Conservation (phyloP, 92 coral and sea anemone species). For the Desmophyllum pertusum region DNA sequence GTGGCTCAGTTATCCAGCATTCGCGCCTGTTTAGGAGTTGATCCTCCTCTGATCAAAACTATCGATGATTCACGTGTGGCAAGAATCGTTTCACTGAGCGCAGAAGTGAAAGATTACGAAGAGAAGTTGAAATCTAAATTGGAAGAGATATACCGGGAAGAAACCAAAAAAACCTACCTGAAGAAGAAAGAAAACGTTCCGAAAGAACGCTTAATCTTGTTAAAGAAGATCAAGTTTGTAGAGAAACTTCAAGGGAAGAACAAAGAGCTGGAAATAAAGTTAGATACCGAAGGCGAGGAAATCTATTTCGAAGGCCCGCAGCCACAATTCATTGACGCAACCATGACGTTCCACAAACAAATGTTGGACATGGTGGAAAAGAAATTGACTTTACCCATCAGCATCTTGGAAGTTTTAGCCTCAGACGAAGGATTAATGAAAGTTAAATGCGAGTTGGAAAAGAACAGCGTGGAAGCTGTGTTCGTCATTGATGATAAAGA, state of each 20-base stretch:
- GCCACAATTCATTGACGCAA: slow-evolving; percentile 55
- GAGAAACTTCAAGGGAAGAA: slow-evolving; percentile 40
- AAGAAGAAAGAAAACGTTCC: slow-evolving; percentile 41
- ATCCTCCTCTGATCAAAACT: slow-evolving; percentile 33
- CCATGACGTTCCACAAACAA: slow-evolving; percentile 32
- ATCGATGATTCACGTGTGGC: background rate
- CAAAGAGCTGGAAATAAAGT: slow-evolving; percentile 51
- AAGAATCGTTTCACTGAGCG: slow-evolving; percentile 42
- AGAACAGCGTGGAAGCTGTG: slow-evolving; percentile 53
- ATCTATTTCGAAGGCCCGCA: slow-evolving; percentile 66
- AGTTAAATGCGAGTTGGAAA: slow-evolving; percentile 44
- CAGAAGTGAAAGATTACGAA: slow-evolving; percentile 23
- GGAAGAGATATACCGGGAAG: slow-evolving; percentile 43
- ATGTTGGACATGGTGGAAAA: slow-evolving; percentile 50
- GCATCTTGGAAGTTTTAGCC: slow-evolving; percentile 52
- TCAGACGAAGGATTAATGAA: slow-evolving; percentile 50
- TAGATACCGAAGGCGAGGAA: slow-evolving; percentile 54
- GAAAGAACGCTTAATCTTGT: slow-evolving; percentile 59
- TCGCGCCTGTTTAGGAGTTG: slow-evolving; percentile 44
- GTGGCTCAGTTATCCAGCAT: slow-evolving; percentile 38
- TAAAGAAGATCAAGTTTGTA: slow-evolving; percentile 66
- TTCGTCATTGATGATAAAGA: slow-evolving; percentile 57
- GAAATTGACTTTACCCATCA: slow-evolving; percentile 24
- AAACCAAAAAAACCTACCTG: slow-evolving; percentile 57
- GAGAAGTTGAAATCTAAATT: slow-evolving; percentile 40